phyloP scores from a whole-genome alignment of 2,797 vertebrate genomes.

The Cossypha heuglini region DNA sequence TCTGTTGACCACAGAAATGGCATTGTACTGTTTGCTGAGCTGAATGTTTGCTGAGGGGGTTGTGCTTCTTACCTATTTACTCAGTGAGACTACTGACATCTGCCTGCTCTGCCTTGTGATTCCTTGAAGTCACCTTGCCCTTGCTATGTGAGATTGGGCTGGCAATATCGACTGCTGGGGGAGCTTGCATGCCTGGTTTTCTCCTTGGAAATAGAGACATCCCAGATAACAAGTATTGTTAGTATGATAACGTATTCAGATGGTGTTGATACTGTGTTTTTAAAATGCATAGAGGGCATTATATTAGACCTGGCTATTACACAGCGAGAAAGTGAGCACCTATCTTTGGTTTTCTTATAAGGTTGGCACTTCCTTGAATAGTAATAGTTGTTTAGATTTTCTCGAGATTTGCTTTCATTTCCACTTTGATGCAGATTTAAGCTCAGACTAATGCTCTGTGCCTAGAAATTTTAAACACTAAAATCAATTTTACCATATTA shows the following conservation, averaged over 20 bases:
- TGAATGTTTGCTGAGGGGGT: background rate
- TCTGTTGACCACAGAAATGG: background rate
- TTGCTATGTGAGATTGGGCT: background rate
- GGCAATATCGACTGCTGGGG: rapidly evolving
- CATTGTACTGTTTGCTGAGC: background rate
- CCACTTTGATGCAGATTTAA: background rate
- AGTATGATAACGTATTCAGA: background rate
- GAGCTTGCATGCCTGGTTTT: background rate
- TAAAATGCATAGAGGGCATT: background rate
- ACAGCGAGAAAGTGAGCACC: background rate
- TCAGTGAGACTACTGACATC: background rate
- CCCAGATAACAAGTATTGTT: background rate
- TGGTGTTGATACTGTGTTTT: background rate
- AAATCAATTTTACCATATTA: background rate
- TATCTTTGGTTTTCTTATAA: background rate
- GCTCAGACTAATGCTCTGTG: background rate
- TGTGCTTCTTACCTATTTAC: background rate
- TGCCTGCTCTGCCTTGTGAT: background rate
- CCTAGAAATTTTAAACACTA: background rate
- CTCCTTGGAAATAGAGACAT: background rate
- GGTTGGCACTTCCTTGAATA: background rate
- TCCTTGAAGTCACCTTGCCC: background rate
- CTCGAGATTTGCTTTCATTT: background rate
- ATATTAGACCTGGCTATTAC: background rate
- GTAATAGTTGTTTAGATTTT: background rate